phyloP scores from a whole-genome alignment of 2,888 invertebrate species.

The Mythimna loreyi region DNA sequence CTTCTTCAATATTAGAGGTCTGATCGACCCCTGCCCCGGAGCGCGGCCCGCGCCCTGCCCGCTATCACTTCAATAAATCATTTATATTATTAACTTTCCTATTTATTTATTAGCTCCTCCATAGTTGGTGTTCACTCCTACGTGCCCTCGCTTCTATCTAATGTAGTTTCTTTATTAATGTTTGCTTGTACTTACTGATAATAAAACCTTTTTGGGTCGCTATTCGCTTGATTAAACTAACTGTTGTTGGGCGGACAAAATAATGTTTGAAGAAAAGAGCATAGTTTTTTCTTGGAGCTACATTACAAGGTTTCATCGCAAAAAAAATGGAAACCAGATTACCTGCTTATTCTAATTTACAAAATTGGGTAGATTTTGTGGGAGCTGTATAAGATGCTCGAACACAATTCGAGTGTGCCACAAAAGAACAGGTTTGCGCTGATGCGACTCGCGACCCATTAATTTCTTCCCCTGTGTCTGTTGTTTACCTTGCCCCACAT shows the following conservation, averaged over 20 bases:
- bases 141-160: constrained; percentile 43
- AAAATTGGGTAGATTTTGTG: neutral
- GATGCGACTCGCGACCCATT: constrained; percentile 25
- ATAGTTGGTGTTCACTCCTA: constrained; percentile 53
- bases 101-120: constrained; percentile 60
- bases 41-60: constrained; percentile 53
- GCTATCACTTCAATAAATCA: constrained; percentile 76
- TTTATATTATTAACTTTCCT: constrained; percentile 65
- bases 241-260: neutral
- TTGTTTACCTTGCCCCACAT: constrained; percentile 63
- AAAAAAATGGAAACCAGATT: neutral
- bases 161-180: constrained; percentile 50
- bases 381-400: neutral
- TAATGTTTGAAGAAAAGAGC: neutral
- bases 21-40: constrained; percentile 61
- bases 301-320: neutral
- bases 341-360: neutral
- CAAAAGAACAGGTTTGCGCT: constrained; percentile 12
- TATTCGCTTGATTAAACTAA: constrained; percentile 30
- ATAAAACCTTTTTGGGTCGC: constrained; percentile 25
- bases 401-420: neutral
- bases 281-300: neutral
- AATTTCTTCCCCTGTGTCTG: constrained; percentile 46
- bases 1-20: constrained; percentile 88
- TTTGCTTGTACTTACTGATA: constrained; percentile 36